Percentiles rank a stretch among this genome's conserved stretches.
phyloP scores from a whole-genome alignment of 53 echinoderm and acorn worm genomes.

The Paracentrotus lividus region DNA sequence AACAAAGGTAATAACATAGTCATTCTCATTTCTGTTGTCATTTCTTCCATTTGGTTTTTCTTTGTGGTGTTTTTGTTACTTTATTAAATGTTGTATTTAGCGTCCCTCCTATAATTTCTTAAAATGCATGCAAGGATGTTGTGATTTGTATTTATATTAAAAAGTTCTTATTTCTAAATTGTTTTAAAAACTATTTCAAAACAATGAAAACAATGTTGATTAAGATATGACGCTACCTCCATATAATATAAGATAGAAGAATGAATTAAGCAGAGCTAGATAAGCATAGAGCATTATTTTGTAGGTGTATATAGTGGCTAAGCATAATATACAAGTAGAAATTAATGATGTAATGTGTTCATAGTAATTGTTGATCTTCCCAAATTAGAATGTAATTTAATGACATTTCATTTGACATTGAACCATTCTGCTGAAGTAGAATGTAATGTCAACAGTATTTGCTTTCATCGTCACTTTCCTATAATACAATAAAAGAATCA shows the following conservation, averaged over 20 bases:
- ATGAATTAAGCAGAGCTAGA: neutral
- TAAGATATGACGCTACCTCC: neutral
- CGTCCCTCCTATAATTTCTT: neutral
- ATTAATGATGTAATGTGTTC: too few species aligned
- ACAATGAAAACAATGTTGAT: neutral
- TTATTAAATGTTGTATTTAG: neutral
- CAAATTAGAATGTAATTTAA: neutral
- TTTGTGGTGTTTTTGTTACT: neutral
- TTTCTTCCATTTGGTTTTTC: neutral
- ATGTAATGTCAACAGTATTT: slow-evolving; percentile 1
- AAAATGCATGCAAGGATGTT: neutral
- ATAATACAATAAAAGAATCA: neutral
- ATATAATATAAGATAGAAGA: neutral
- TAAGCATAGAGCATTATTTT: too few species aligned
- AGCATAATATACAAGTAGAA: too few species aligned
- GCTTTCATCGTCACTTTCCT: neutral
- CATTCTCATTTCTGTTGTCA: neutral
- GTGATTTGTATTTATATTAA: neutral
- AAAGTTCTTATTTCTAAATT: neutral
- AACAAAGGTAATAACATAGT: slow-evolving; percentile 45
- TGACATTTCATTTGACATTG: neutral
- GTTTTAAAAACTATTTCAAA: neutral
- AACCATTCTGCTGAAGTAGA: neutral
- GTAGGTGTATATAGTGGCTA: too few species aligned
- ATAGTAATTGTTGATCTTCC: too few species aligned